Conservation (phyloP, 1,140 invertebrate species). For the Bathynomus jamesi region DNA sequence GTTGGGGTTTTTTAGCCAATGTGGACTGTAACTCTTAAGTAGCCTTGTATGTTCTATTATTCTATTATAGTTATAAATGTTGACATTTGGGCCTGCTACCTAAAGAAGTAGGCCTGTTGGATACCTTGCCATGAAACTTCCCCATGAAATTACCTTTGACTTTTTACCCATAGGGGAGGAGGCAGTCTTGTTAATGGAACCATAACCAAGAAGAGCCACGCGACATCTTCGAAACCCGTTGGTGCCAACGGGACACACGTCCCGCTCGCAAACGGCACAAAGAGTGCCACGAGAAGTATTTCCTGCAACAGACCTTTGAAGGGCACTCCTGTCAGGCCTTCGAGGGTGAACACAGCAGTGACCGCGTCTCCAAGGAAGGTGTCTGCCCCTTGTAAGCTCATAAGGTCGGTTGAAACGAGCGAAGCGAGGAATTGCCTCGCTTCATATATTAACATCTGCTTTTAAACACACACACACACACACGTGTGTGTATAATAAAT, state of each 20-base stretch:
- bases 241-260: background rate
- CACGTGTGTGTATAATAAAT: too few species aligned
- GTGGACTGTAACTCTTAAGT: background rate
- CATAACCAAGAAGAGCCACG: too few species aligned
- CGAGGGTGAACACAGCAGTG: slow-evolving; percentile 17
- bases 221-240: background rate
- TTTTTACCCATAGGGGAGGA: too few species aligned
- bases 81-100: background rate
- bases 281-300: background rate
- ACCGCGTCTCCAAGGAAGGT: slow-evolving; percentile 11
- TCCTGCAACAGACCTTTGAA: background rate
- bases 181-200: too few species aligned
- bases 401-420: too few species aligned
- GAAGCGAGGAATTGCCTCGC: too few species aligned
- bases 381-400: slow-evolving; percentile 17
- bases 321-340: slow-evolving; percentile 4
- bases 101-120: background rate
- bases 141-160: too few species aligned
- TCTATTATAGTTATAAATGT: background rate
- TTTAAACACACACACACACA: too few species aligned
- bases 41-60: background rate
- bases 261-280: background rate
- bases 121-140: too few species aligned
- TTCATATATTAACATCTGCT: too few species aligned
- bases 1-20: background rate